phyloP scores from a whole-genome alignment of 1,140 invertebrate genomes.

The Berghia stephanieae region DNA sequence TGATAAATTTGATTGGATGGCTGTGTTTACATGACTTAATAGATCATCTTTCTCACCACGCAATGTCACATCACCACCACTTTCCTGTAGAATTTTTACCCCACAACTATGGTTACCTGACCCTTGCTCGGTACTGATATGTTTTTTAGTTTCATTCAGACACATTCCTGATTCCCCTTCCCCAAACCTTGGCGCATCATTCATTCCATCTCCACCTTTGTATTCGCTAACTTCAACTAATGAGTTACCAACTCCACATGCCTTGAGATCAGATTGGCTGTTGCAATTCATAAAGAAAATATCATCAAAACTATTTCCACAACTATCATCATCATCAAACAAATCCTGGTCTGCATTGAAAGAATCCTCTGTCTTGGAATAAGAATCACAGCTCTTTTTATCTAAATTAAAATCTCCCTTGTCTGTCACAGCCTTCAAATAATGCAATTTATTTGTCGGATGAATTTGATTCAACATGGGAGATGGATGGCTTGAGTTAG shows the following conservation, averaged over 20 bases:
- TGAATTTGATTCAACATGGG: too few species aligned
- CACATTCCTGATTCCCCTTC: too few species aligned
- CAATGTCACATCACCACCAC: not conserved
- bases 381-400: not conserved
- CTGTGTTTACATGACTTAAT: not conserved
- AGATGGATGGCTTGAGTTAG: too few species aligned
- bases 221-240: too few species aligned
- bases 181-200: too few species aligned
- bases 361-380: not conserved
- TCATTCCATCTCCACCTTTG: too few species aligned
- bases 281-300: too few species aligned
- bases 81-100: not conserved
- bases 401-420: not conserved
- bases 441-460: not conserved
- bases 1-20: not conserved
- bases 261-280: too few species aligned
- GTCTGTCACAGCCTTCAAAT: not conserved
- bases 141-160: not conserved
- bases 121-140: constrained; percentile 49
- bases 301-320: too few species aligned
- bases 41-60: not conserved
- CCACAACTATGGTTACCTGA: constrained; percentile 60
- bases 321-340: too few species aligned
- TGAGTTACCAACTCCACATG: too few species aligned
- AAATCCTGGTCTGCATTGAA: too few species aligned